A percentile compares a stretch with the other conserved stretches of the same genome.
These are phyloP conservation scores for Cerastis rubricosa DNA, from an alignment of 2,888 invertebrate genomes.

Conservation along the genomic window DNA sequence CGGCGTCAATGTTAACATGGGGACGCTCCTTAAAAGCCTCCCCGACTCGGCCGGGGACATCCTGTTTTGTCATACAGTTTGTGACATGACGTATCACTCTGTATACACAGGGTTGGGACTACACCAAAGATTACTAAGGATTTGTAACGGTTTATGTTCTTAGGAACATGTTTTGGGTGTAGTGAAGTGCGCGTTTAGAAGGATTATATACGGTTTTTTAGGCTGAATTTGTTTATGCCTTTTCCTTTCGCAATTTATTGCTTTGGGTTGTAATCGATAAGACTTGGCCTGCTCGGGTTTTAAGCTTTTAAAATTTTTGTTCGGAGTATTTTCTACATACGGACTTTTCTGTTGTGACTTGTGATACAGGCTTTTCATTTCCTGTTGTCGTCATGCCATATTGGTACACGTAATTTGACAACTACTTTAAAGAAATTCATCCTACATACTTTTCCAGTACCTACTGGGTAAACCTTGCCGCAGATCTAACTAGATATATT, in stretches of 20 bases:
- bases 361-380: slow-evolving; percentile 15
- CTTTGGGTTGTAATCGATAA: slow-evolving; percentile 1
- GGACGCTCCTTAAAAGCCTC: slow-evolving; percentile 78
- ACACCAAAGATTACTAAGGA: slow-evolving; percentile 63
- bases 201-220: slow-evolving; percentile 41
- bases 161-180: slow-evolving; percentile 48
- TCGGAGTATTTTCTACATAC: neutral
- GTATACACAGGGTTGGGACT: slow-evolving; percentile 66
- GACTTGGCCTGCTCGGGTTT: neutral
- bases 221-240: slow-evolving; percentile 30
- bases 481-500: neutral
- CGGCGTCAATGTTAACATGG: slow-evolving; percentile 58
- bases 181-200: slow-evolving; percentile 36
- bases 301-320: neutral
- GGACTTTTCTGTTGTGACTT: slow-evolving; percentile 5
- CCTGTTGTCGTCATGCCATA: neutral
- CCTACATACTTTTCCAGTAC: neutral
- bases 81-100: slow-evolving; percentile 76
- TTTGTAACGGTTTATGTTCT: slow-evolving; percentile 59
- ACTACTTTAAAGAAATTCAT: neutral
- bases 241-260: slow-evolving; percentile 20
- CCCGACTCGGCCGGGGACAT: slow-evolving; percentile 74
- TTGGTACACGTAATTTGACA: slow-evolving; percentile 5
- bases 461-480: neutral
- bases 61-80: slow-evolving; percentile 80